Evolutionary conservation across 2,888 invertebrate species (phyloP), one percentile per base, ranked within the genome.

Genomic region (Dyspetes luteomarginatus): DNA sequence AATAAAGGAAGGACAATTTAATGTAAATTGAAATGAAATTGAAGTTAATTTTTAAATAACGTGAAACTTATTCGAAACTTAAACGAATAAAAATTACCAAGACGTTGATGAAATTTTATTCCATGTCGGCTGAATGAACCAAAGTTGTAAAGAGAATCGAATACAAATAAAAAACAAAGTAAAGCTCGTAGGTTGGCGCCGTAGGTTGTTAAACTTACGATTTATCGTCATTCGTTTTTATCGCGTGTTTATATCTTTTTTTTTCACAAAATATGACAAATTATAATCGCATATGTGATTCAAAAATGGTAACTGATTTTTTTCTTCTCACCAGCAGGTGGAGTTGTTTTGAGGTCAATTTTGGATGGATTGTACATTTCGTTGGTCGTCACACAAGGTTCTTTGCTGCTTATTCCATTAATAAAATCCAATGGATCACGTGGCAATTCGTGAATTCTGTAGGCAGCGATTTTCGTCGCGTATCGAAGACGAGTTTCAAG

Each of bases 281-380:
- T 19, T 64, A 50, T 41, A 26, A 58, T n/a, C n/a, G n/a, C n/a
- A n/a, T n/a, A n/a, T n/a, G n/a, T n/a, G n/a, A n/a, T n/a, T n/a
- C n/a, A n/a, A n/a, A n/a, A n/a, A n/a, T n/a, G n/a, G n/a, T n/a
- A n/a, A n/a, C n/a, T n/a, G n/a, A n/a, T n/a, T n/a, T n/a, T n/a
- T n/a, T 52, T 4, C 22, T 69, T 9, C 88, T 90, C 89, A 93
- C 96, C 96, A 82, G 96, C 93, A 0, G 96, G 96, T 5, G 96
- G 96, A 43, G 93, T 88, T 3, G 89, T 90, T 7, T 93, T 92
- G n/a, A 94, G 84, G 82, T 95, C 93, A 15, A 94, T 84, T 3
- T 93, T 93, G 5, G 92, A 94, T 0, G 98, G 98, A 92, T 98
- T 97, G 89, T 95, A 97, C 48, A 97, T 92, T 1, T 93, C 93